Base-by-base conservation (phyloP, 2,888 invertebrate genomes). In the Malthinus flaveolus region DNA sequence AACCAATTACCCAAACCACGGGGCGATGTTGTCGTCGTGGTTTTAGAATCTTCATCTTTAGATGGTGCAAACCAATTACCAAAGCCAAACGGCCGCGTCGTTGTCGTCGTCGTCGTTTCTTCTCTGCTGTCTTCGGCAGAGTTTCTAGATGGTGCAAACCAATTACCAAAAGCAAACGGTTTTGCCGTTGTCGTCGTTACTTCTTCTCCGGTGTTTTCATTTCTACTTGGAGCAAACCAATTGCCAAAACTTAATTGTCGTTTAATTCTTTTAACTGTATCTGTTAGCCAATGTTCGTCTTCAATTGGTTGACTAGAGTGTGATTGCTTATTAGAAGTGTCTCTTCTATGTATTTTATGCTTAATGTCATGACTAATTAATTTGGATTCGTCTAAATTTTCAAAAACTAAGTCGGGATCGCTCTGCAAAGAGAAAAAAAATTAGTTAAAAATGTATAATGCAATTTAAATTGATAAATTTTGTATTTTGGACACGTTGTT, bases 361-460 rank as follows among this genome's bases (percentile, higher is more conserved):
- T 71, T 69, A 54, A 65, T 67, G 49, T 71, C 65, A 49, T 62
- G 52, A 56, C 64, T 66, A 67, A 64, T 66, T 63, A 70, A 64
- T 66, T 73, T 70, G 65, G 70, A 65, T 66, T 69, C 65, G 56
- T 75, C 74, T 71, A 73, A 62, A 62, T 63, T 60, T 63, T 79
- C 80, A 65, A 80, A 79, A 51, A 78, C 75, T 70, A 79, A 66
- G 65, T 79, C 80, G 33, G 75, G 70, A 63, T 79, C 77, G 61
- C 71, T 68, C 80, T 80, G 75, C 23, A 78, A 78, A 44, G 15
- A 36, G 3, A 50, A 37, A 39, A 10, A 37, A 47, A 23, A 12
- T 42, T n/a, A 6, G 31, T 11, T 45, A 32, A 9, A 6, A 11
- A 32, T 7, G 3, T 1, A n/a, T n/a, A n/a, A n/a, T n/a, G n/a